These are phyloP conservation scores for Bradypodion pumilum DNA, from an alignment of 2,797 vertebrate genomes.

Conservation along the genomic window DNA sequence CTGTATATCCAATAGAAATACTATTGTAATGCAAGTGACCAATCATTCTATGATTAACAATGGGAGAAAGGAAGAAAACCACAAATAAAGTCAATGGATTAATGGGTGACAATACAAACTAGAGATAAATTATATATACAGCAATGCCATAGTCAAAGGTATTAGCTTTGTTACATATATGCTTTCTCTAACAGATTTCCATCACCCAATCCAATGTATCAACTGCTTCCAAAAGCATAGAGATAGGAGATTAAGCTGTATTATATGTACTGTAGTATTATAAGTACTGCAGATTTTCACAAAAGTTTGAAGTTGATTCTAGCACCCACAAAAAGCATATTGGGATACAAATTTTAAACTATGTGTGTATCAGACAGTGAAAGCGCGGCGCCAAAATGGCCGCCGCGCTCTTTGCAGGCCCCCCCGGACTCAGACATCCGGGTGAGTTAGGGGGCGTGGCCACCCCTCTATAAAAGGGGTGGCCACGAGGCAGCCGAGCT, in stretches of 20 bases:
- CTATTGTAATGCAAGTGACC: slow-evolving; percentile 45
- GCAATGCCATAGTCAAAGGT: too few species aligned
- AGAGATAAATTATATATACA: slow-evolving; percentile 45
- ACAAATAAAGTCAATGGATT: slow-evolving; percentile 16
- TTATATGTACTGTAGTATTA: too few species aligned
- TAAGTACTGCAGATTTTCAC: neutral
- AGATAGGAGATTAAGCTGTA: too few species aligned
- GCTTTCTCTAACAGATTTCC: slow-evolving; percentile 15
- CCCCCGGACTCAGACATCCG: too few species aligned
- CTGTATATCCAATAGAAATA: slow-evolving; percentile 25
- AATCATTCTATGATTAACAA: slow-evolving; percentile 34
- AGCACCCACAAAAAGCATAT: neutral
- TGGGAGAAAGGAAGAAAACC: neutral
- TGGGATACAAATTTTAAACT: neutral
- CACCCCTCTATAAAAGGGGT: too few species aligned
- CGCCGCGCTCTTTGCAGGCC: too few species aligned
- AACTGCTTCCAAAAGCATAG: neutral
- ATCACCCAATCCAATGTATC: neutral
- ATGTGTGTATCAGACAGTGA: neutral
- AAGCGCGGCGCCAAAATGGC: too few species aligned
- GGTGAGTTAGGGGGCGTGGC: too few species aligned
- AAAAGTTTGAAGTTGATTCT: neutral
- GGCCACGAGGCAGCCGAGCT: too few species aligned
- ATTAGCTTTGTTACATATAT: too few species aligned
- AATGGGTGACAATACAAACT: slow-evolving; percentile 39